Evolutionary conservation across 1,140 invertebrate genomes (phyloP).

Genomic region (Harlomillsia oculata): DNA sequence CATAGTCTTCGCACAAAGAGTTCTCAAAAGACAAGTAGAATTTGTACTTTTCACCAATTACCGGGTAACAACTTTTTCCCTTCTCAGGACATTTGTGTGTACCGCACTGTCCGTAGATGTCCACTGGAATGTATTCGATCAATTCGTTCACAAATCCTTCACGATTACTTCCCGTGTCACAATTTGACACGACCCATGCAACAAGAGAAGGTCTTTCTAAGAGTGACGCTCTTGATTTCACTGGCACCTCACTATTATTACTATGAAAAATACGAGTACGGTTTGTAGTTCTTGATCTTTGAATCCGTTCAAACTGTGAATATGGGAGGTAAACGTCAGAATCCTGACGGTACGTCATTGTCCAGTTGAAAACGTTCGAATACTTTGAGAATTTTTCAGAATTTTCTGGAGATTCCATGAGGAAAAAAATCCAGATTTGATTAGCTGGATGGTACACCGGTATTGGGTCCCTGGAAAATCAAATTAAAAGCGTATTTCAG

Average conservation of each 20-base stretch:
- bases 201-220: constrained; percentile 12
- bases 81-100: constrained; percentile 17
- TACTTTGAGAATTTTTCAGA: background rate
- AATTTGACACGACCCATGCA: constrained; percentile 49
- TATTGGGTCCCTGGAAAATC: constrained; percentile 28
- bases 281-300: too few species aligned
- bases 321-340: constrained; percentile 22
- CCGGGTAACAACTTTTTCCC: constrained; percentile 7
- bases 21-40: constrained; percentile 43
- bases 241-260: too few species aligned
- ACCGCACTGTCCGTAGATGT: constrained; percentile 49
- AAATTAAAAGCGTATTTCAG: background rate
- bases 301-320: constrained; percentile 2
- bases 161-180: constrained; percentile 41
- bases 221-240: background rate
- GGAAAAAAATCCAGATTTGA: constrained; percentile 46
- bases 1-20: constrained; percentile 41
- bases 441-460: constrained; percentile 39
- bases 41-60: constrained; percentile 36
- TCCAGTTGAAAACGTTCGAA: constrained; percentile 44
- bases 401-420: constrained; percentile 43
- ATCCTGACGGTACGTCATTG: constrained; percentile 42
- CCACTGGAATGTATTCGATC: constrained; percentile 43
- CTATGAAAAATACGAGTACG: too few species aligned
- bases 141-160: constrained; percentile 44